These are phyloP conservation scores for Menidia beryllina DNA, from an alignment of 2,113 vertebrate species.

Conservation along the genomic window DNA sequence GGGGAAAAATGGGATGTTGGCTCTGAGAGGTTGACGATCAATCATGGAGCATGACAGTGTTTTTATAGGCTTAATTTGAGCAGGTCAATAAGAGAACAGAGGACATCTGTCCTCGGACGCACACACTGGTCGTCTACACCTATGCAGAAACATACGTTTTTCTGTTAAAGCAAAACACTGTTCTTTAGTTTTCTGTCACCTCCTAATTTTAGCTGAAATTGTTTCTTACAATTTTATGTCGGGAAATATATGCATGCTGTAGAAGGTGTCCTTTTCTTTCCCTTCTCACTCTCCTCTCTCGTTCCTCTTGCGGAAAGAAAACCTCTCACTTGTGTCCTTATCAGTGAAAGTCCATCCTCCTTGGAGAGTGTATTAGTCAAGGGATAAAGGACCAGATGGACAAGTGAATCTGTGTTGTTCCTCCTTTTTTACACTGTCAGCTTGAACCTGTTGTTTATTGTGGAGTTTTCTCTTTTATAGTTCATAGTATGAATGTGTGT, in stretches of 20 bases:
- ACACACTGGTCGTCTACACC: constrained; percentile 4
- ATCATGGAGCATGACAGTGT: constrained; percentile 52
- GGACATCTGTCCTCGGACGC: constrained; percentile 2
- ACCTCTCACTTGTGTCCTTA: constrained; percentile 36
- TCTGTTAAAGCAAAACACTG: not conserved
- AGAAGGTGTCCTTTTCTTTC: not conserved
- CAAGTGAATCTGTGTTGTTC: constrained; percentile 49
- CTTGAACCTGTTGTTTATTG: not conserved
- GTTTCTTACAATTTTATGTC: not conserved
- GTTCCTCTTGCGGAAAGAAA: constrained; percentile 22
- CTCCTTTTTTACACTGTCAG: constrained; percentile 2
- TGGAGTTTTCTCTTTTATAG: no score
- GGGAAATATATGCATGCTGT: not conserved
- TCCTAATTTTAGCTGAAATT: not conserved
- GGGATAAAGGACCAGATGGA: constrained; percentile 35
- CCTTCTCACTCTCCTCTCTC: not conserved
- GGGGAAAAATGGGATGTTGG: constrained; percentile 31
- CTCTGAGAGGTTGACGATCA: constrained; percentile 49
- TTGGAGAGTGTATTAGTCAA: constrained; percentile 42
- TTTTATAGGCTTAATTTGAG: constrained; percentile 64
- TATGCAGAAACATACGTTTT: not conserved
- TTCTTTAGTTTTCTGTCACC: not conserved
- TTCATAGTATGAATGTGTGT: not conserved
- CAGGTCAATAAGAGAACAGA: constrained; percentile 39
- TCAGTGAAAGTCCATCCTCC: constrained; percentile 69